A percentile compares a stretch with the other conserved stretches of the same genome.
These are phyloP conservation scores for Hippoglossus hippoglossus DNA, from an alignment of 2,797 vertebrate genomes.

Conservation along the genomic window DNA sequence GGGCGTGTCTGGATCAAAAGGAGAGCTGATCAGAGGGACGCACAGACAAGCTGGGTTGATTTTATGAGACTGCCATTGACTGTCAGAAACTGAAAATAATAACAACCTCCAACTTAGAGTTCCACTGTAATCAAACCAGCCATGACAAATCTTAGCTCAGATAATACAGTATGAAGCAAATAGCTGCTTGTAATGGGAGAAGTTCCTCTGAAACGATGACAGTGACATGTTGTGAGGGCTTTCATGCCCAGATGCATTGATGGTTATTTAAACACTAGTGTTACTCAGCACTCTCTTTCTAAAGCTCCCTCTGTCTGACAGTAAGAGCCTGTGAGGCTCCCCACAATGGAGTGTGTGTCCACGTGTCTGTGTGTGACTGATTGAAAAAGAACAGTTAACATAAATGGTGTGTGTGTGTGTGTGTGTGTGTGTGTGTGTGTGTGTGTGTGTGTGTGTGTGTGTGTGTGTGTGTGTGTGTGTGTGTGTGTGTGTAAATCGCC, in stretches of 20 bases:
- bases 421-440: slow-evolving; percentile 19
- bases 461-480: slow-evolving; percentile 18
- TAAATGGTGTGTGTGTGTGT: slow-evolving; percentile 32
- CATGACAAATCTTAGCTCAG: background rate
- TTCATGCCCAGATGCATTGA: slow-evolving; percentile 68
- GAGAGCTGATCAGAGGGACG: background rate
- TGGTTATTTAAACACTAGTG: slow-evolving; percentile 69
- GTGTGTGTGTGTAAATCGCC: slow-evolving; percentile 40
- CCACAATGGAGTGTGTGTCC: slow-evolving; percentile 71
- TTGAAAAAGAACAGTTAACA: slow-evolving; percentile 42
- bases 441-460: slow-evolving; percentile 44
- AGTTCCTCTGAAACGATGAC: slow-evolving; percentile 45
- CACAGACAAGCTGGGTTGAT: background rate
- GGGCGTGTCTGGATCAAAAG: slow-evolving; percentile 10
- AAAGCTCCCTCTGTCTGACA: slow-evolving; percentile 67
- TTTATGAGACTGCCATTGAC: background rate
- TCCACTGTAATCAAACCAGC: background rate
- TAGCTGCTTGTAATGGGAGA: slow-evolving; percentile 9
- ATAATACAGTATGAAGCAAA: slow-evolving; percentile 11
- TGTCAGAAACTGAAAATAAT: too few species aligned
- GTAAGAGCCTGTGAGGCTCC: slow-evolving; percentile 65
- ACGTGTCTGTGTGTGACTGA: slow-evolving; percentile 35
- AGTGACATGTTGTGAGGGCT: slow-evolving; percentile 59
- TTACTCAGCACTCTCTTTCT: slow-evolving; percentile 72
- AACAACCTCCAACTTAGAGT: background rate